phyloP scores from a whole-genome alignment of 2,113 vertebrate genomes.

The Leptodactylus fuscus region DNA sequence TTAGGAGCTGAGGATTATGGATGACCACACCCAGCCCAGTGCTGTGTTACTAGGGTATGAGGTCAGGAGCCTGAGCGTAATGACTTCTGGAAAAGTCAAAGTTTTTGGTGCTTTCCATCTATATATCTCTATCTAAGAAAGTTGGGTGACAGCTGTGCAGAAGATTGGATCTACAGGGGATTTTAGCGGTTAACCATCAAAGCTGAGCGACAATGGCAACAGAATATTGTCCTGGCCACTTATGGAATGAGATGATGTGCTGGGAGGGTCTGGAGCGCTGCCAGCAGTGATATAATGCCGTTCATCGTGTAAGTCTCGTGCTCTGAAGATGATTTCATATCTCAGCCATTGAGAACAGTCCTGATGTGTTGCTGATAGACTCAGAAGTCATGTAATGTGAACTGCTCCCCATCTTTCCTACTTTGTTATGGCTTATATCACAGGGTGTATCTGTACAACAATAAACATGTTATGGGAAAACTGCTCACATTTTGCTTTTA shows the following conservation, averaged over 20 bases:
- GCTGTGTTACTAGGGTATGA: not conserved
- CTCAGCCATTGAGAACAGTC: not conserved
- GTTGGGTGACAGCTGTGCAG: not conserved
- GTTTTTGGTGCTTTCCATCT: not conserved
- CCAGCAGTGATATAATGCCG: not conserved
- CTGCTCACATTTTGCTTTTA: not conserved
- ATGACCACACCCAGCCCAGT: not conserved
- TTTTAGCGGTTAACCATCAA: no score
- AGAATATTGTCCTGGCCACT: not conserved
- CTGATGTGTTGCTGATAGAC: not conserved
- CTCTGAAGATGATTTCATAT: constrained; percentile 1
- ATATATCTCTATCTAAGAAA: not conserved
- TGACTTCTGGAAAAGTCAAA: not conserved
- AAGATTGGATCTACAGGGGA: not conserved
- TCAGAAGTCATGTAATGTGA: not conserved
- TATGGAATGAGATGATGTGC: not conserved
- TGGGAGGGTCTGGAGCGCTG: not conserved
- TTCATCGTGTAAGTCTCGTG: not conserved
- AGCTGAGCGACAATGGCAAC: not conserved
- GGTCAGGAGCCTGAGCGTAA: not conserved
- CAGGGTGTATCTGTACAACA: no score
- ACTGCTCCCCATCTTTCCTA: no score
- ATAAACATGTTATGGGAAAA: no score
- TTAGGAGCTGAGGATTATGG: not conserved
- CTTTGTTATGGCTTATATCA: no score